These are phyloP conservation scores for Himalopsyche tibetana DNA, from an alignment of 2,888 invertebrate species.

Conservation along the genomic window DNA sequence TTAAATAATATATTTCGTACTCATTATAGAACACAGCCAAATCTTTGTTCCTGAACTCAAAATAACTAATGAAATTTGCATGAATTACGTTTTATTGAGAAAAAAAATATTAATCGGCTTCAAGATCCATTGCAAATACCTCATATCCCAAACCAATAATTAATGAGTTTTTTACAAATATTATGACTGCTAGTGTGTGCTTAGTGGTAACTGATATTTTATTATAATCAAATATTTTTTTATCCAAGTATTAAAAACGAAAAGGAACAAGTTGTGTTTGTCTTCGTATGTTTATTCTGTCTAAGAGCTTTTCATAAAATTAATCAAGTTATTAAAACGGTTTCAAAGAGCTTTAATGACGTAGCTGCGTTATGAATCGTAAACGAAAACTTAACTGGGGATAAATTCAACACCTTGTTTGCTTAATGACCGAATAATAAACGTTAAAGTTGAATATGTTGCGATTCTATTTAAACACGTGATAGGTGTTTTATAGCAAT, in stretches of 20 bases:
- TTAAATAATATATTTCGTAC: too few relatives aligned
- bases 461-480: background rate
- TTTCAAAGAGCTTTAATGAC: constrained; percentile 30
- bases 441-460: constrained; percentile 4
- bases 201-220: too few relatives aligned
- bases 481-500: background rate
- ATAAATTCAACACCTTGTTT: constrained; percentile 41
- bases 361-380: constrained; percentile 35
- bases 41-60: too few relatives aligned
- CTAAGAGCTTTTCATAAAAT: constrained; percentile 39
- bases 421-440: constrained; percentile 13
- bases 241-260: background rate
- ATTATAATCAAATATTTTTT: background rate
- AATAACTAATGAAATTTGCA: too few relatives aligned
- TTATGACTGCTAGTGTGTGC: too few relatives aligned
- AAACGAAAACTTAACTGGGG: constrained; percentile 1
- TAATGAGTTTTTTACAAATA: too few relatives aligned
- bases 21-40: too few relatives aligned
- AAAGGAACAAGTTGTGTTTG: constrained; percentile 19
- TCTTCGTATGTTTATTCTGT: constrained; percentile 18
- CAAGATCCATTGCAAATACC: too few relatives aligned
- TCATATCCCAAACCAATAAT: too few relatives aligned
- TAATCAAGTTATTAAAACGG: constrained; percentile 35
- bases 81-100: too few relatives aligned
- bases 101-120: too few relatives aligned